A percentile compares a stretch with the other conserved stretches of the same genome.
Conservation (phyloP, 2,113 vertebrate genomes). For the Ovibos moschatus region DNA sequence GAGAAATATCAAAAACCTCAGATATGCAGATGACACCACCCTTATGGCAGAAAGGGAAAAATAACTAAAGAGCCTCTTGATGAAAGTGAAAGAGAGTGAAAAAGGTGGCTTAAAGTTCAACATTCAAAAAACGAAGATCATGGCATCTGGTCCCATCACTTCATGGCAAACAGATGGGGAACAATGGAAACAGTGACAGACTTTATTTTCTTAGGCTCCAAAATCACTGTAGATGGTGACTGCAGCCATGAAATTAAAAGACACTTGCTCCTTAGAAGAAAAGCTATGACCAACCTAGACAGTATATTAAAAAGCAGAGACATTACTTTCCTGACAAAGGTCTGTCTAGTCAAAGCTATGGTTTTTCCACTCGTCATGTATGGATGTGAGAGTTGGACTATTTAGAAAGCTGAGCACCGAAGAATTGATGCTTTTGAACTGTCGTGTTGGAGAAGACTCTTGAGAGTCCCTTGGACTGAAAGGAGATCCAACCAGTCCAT, state of each 20-base stretch:
- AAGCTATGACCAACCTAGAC: neutral
- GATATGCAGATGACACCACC: neutral
- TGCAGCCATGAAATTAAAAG: neutral
- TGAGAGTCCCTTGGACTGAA: too few species aligned
- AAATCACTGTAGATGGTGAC: neutral
- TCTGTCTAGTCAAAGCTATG: neutral
- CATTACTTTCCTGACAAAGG: neutral
- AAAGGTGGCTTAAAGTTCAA: neutral
- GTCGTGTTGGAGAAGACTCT: neutral
- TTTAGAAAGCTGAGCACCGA: fast-evolving
- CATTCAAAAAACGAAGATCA: neutral
- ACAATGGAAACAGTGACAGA: neutral
- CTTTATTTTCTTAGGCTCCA: neutral
- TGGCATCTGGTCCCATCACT: neutral
- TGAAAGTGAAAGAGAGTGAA: neutral
- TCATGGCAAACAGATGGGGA: neutral
- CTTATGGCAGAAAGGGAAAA: neutral
- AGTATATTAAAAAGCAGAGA: neutral
- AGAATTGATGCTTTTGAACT: neutral
- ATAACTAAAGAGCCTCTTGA: neutral
- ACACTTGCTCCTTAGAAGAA: neutral
- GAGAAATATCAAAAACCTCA: neutral
- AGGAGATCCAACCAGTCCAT: neutral
- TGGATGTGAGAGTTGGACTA: neutral
- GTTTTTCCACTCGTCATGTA: neutral